Base-by-base conservation (phyloP, 2,888 invertebrate genomes). In the Ganaspis brasiliensis region DNA sequence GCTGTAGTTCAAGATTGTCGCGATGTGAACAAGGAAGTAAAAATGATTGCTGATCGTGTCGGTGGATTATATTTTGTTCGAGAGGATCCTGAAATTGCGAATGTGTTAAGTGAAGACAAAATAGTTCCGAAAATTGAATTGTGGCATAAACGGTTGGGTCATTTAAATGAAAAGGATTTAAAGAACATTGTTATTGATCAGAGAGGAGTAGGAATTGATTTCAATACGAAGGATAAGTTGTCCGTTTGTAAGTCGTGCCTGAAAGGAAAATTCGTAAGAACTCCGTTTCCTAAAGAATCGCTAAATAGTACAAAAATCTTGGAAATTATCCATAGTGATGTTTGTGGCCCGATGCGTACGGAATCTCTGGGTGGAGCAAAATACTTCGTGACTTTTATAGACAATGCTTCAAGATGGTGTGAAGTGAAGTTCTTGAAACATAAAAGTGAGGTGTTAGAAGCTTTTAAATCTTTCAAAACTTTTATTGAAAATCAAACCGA, bases 321-420 rank as follows among this genome's bases (percentile, higher is more conserved):
- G 14, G 59, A 57, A 24, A 24, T 57, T 12, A 8, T 57, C 19
- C 26, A 57, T 16, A n/a, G 4, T 5, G 49, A 49, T 49, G n/a
- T 49, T 6, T 49, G 49, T n/a, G 14, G n/a, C 0, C 31, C 85
- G 0, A 82, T 84, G 82, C 55, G 82, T 8, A 52, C 75, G 3
- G 70, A 78, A n/a, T 85, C 84, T 0, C 55, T 75, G 14, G 83
- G 81, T 12, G 75, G 78, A 26, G 57, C 74, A 6, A 72, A 45
- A 57, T 86, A 87, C 59, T 81, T 85, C 45, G 79, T 84, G 6
- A 84, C 83, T 1, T 85, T 85, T 70, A 85, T 84, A 0, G 86
- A 86, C 72, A 84, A 87, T 61, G 9, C 70, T 55, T 80, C 81
- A 0, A 67, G 87, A 40, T 87, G 82, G 80, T 80, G 82, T 16